These are phyloP conservation scores for Hyposoter didymator DNA, from an alignment of 2,888 invertebrate species.

Conservation along the genomic window DNA sequence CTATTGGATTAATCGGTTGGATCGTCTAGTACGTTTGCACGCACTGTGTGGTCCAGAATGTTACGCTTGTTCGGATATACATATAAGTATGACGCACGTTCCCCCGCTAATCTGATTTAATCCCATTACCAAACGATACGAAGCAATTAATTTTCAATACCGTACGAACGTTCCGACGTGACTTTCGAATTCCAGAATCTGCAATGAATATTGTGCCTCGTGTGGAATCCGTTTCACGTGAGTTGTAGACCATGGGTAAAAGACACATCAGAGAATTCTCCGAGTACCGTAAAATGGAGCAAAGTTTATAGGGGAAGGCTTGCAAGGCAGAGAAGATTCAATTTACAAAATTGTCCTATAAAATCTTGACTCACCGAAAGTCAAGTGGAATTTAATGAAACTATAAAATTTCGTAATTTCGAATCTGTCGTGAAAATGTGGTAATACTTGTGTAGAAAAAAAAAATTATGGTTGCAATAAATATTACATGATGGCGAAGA, in stretches of 20 bases:
- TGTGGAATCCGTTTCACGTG: slow-evolving; percentile 1
- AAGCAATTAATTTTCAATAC: slow-evolving; percentile 74
- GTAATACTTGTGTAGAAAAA: not conserved
- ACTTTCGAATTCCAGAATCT: slow-evolving; percentile 45
- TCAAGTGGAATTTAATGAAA: not conserved
- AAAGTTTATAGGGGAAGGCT: slow-evolving; percentile 27
- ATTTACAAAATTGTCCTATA: slow-evolving; percentile 5
- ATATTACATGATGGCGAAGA: not conserved
- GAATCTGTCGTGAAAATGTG: not conserved
- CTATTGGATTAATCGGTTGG: slow-evolving; percentile 75
- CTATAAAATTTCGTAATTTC: not conserved
- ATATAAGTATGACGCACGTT: slow-evolving; percentile 71
- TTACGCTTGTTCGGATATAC: slow-evolving; percentile 47
- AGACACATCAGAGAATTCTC: slow-evolving; percentile 20
- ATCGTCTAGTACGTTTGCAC: slow-evolving; percentile 62
- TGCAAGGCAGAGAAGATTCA: not conserved
- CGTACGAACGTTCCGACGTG: slow-evolving; percentile 68
- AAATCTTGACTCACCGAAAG: not conserved
- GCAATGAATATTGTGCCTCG: slow-evolving; percentile 6
- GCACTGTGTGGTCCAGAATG: slow-evolving; percentile 44
- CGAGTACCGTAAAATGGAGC: slow-evolving; percentile 28
- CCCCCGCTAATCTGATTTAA: slow-evolving; percentile 76
- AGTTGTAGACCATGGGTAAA: slow-evolving; percentile 4
- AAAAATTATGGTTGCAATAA: not conserved
- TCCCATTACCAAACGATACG: slow-evolving; percentile 74